Conservation (phyloP, 2,888 invertebrate genomes). For the Mechanitis mazaeus region DNA sequence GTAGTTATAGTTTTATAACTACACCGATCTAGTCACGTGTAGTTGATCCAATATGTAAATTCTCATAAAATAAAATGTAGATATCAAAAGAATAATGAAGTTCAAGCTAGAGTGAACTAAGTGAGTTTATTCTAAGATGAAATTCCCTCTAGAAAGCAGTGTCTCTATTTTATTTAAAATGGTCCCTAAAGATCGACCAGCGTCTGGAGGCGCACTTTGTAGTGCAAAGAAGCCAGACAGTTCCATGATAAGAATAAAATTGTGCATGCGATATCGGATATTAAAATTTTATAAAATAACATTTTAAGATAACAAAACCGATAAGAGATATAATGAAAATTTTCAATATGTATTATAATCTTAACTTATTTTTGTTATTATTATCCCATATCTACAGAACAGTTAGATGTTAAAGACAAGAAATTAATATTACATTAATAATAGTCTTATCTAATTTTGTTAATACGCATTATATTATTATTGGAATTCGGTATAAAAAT, state of each 20-base stretch:
- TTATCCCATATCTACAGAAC: no score
- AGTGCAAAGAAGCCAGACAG: slow-evolving; percentile 51
- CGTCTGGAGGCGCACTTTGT: slow-evolving; percentile 48
- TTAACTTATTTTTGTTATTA: no score
- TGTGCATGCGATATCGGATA: slow-evolving; percentile 33
- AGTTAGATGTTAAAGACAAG: no score
- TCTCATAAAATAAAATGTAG: not conserved
- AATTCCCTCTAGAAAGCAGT: slow-evolving; percentile 25
- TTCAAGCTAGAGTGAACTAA: slow-evolving; percentile 5
- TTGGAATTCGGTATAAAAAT: slow-evolving; percentile 54
- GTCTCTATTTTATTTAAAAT: slow-evolving; percentile 51
- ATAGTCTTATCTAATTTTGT: no score
- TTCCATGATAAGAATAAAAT: slow-evolving; percentile 55
- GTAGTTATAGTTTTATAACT: no score
- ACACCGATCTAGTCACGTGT: not conserved
- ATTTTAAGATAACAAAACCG: no score
- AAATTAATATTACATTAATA: no score
- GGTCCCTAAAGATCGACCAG: slow-evolving; percentile 49
- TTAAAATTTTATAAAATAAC: no score
- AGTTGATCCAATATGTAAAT: not conserved
- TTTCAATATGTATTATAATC: no score
- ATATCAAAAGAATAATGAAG: slow-evolving; percentile 1
- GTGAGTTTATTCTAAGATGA: slow-evolving; percentile 8
- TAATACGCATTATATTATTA: slow-evolving; percentile 35
- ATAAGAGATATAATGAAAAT: no score